These are phyloP conservation scores for Hemibagrus wyckioides DNA, from an alignment of 2,113 vertebrate genomes.

Conservation along the genomic window DNA sequence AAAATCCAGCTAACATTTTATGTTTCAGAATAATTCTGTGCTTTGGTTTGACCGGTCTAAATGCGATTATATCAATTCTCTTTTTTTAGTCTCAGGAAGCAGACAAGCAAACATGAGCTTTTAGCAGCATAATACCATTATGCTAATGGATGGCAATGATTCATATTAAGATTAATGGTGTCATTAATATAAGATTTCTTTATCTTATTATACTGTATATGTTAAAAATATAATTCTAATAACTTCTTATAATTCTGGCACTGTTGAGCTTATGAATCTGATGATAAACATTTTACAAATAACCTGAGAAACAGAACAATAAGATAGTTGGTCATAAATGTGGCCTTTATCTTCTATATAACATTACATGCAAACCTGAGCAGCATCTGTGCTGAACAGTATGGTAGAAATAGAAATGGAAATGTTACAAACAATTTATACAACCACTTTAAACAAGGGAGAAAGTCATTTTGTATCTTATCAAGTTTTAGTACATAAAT, in stretches of 20 bases:
- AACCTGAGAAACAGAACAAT: background rate
- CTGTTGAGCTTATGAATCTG: background rate
- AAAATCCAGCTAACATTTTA: background rate
- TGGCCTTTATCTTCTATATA: background rate
- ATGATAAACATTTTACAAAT: background rate
- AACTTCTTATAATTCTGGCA: background rate
- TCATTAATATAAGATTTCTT: background rate
- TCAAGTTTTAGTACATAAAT: background rate
- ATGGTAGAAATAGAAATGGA: background rate
- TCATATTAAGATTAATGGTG: background rate
- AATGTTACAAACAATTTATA: constrained; percentile 1
- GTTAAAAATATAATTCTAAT: background rate
- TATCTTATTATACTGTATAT: background rate
- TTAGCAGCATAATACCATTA: background rate
- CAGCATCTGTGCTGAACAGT: background rate
- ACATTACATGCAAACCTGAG: background rate
- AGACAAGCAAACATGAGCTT: background rate
- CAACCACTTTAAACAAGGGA: background rate
- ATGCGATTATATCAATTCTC: background rate
- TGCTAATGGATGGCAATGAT: constrained; percentile 6
- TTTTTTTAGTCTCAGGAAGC: background rate
- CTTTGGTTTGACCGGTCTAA: background rate
- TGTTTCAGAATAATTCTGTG: background rate
- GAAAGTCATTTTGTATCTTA: background rate
- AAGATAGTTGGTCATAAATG: background rate